Evolutionary conservation across 1,140 invertebrate species (phyloP), one percentile per base, ranked within the genome.

Genomic region (Sesamia nonagrioides): DNA sequence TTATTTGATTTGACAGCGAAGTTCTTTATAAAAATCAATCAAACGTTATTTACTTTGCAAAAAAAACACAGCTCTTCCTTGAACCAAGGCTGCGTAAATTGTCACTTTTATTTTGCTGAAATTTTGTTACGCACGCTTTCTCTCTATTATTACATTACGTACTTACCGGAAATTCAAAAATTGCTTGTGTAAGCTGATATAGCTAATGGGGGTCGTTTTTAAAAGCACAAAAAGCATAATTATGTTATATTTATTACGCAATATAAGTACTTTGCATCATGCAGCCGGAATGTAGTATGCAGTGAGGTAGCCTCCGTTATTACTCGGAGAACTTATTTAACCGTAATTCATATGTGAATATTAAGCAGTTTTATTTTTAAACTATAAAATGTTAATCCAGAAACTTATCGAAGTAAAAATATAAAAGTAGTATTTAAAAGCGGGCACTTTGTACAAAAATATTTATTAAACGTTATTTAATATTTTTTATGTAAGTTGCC

Each of bases 81-180:
- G 6, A 50, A 71, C 52, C 13, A 52, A 50, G 27, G 48, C 48
- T 71, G 27, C 68, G 68, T 71, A 54, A 71, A 71, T 35, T 21
- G 63, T 50, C 42, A 71, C 68, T 71, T 71, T 71, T 71, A 45
- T 71, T 71, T 71, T 52, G 48, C 27, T 48, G 21, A 54, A 71
- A 71, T 71, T 71, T 21, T 71, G 27, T 71, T 71, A 54, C 18
- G 68, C 35, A 71, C 68, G 68, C 54, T 73, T 73, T 73, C 54
- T 58, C 17, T 42, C 54, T 54, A 73, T 73, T 42, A 73, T 73
- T 73, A 73, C 52, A 58, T 73, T 42, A 73, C 17, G 33, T 54
- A 58, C 37, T 73, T 45, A 73, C 52, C 52, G 71, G 54, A 58
- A 73, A 73, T 73, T 73, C 69, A 72, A 73, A 58, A 54, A 58